Evolutionary conservation across 1,140 invertebrate species (phyloP).

Genomic region (Harpegnathos saltator): DNA sequence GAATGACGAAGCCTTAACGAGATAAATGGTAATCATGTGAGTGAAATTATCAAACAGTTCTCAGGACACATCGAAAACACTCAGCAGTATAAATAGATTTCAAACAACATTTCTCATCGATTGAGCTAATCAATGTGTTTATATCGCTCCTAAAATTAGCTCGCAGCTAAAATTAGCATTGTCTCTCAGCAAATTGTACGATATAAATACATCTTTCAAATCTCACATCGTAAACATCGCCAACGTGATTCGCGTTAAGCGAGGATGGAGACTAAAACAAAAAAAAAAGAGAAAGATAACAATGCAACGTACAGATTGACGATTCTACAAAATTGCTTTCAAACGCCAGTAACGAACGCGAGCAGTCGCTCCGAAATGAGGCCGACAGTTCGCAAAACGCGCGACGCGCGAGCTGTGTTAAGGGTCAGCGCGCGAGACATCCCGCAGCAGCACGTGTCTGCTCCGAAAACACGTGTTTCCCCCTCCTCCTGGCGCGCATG

Average conservation of each 20-base stretch:
- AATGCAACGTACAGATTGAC: no score
- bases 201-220: no score
- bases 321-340: background rate
- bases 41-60: background rate
- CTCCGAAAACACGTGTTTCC: conserved; percentile 71
- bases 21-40: conserved; percentile 15
- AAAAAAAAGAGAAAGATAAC: no score
- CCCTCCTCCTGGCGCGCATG: conserved; percentile 54
- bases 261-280: no score
- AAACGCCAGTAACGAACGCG: background rate
- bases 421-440: conserved; percentile 47
- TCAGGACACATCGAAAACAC: background rate
- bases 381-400: conserved; percentile 11
- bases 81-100: background rate
- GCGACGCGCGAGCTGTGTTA: conserved; percentile 11
- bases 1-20: conserved; percentile 10
- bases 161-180: no score
- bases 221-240: no score
- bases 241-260: no score
- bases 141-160: no score
- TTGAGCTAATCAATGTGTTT: no score
- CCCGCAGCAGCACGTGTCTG: conserved; percentile 60
- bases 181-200: no score
- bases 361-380: background rate
- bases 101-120: background rate